These are phyloP conservation scores for Tineola bisselliella DNA, from an alignment of 2,888 invertebrate species.

Conservation along the genomic window DNA sequence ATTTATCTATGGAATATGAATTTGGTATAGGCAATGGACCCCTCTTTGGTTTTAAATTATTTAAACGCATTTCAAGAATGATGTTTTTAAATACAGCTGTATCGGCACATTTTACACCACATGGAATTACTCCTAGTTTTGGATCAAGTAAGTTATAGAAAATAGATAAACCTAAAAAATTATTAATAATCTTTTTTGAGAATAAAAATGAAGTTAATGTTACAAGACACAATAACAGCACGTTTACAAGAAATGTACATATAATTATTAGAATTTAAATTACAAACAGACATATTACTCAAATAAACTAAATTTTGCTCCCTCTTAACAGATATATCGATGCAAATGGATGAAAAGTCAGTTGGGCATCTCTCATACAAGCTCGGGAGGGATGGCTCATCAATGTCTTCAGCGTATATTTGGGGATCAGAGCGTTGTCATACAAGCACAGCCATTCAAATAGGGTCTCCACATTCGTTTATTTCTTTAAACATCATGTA, in stretches of 20 bases:
- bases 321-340: slow-evolving; percentile 74
- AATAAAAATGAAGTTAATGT: too few species aligned
- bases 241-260: too few species aligned
- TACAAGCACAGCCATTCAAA: slow-evolving; percentile 77
- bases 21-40: slow-evolving; percentile 88
- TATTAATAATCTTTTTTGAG: too few species aligned
- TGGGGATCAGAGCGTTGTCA: slow-evolving; percentile 77
- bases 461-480: slow-evolving; percentile 85
- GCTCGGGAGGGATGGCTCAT: slow-evolving; percentile 70
- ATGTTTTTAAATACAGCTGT: slow-evolving; percentile 82
- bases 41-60: slow-evolving; percentile 79
- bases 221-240: too few species aligned
- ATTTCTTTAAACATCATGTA: slow-evolving; percentile 79
- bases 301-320: too few species aligned
- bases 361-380: slow-evolving; percentile 90
- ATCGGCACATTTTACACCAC: slow-evolving; percentile 78
- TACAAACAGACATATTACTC: too few species aligned
- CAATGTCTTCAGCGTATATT: slow-evolving; percentile 84
- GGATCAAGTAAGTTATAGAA: slow-evolving; percentile 73
- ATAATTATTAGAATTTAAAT: too few species aligned
- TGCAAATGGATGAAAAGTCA: slow-evolving; percentile 87
- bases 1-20: slow-evolving; percentile 89
- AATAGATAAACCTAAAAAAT: too few species aligned
- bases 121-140: slow-evolving; percentile 80
- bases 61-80: slow-evolving; percentile 76